Evolutionary conservation across 2,888 invertebrate genomes (phyloP).

Genomic region (Noctua janthe): DNA sequence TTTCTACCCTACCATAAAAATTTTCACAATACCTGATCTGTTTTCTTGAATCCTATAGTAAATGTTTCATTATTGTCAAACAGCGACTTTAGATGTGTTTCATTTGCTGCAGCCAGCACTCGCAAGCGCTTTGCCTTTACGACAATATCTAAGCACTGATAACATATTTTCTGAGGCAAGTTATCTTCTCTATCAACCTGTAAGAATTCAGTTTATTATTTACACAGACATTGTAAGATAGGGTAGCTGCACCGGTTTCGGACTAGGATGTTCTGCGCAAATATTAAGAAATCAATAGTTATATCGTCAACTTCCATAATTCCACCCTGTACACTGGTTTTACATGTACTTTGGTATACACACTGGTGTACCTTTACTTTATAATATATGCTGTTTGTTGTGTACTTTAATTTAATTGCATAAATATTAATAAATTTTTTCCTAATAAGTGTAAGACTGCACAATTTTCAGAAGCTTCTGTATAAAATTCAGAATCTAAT

Average conservation of each 20-base stretch:
- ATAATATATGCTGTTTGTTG: no score
- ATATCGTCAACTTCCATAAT: background rate
- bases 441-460: no score
- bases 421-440: no score
- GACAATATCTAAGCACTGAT: constrained; percentile 73
- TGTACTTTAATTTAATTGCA: no score
- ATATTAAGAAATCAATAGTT: background rate
- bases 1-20: background rate
- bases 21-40: constrained; percentile 24
- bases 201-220: constrained; percentile 21
- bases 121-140: constrained; percentile 72
- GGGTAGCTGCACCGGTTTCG: background rate
- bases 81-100: constrained; percentile 70
- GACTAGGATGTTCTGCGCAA: background rate
- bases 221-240: background rate
- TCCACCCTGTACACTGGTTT: no score
- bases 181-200: constrained; percentile 72
- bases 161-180: constrained; percentile 80
- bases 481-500: no score
- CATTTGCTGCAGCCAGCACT: constrained; percentile 73
- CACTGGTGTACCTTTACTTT: no score
- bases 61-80: constrained; percentile 60
- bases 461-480: no score
- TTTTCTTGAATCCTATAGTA: constrained; percentile 8
- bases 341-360: no score